Evolutionary conservation across 2,113 vertebrate species (phyloP).

Genomic region (Cygnus atratus): DNA sequence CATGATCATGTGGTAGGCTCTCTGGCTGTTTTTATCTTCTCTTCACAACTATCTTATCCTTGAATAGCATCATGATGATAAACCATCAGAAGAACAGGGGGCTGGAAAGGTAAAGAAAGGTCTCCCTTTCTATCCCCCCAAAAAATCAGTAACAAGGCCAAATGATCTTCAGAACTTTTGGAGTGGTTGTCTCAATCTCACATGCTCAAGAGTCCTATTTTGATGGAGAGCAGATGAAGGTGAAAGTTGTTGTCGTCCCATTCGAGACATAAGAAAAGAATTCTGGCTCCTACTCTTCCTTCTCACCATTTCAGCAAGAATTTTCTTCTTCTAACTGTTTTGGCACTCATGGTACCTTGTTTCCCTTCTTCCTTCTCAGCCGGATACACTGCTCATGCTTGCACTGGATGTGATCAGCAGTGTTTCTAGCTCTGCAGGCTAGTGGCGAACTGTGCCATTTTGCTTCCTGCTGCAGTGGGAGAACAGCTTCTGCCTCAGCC

Average conservation of each 20-base stretch:
- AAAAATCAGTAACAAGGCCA: not conserved
- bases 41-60: not conserved
- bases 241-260: not conserved
- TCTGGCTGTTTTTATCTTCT: not conserved
- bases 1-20: rapidly evolving
- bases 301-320: not conserved
- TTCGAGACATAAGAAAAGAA: not conserved
- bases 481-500: not conserved
- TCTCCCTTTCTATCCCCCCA: not conserved
- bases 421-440: not conserved
- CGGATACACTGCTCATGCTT: not conserved
- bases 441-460: not conserved
- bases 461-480: not conserved
- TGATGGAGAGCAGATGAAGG: not conserved
- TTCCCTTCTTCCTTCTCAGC: not conserved
- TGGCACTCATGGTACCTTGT: not conserved
- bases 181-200: not conserved
- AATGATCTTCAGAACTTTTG: not conserved
- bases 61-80: not conserved
- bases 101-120: not conserved
- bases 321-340: not conserved
- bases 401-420: not conserved
- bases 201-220: not conserved
- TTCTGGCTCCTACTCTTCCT: not conserved
- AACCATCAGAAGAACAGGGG: not conserved